These are phyloP conservation scores for Oryctes rhinoceros DNA, from an alignment of 1,140 invertebrate species.

Conservation along the genomic window DNA sequence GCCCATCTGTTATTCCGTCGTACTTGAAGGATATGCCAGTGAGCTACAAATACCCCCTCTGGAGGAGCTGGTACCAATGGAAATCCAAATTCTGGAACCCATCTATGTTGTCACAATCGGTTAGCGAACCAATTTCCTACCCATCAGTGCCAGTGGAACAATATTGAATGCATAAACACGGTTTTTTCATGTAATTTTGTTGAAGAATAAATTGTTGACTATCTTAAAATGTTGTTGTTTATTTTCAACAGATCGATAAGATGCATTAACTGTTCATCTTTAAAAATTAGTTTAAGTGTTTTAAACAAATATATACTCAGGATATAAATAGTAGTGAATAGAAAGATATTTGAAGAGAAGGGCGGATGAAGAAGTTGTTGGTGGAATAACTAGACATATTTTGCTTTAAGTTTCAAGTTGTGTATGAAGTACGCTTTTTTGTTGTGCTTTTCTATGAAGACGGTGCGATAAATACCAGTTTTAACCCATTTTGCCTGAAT, in stretches of 20 bases:
- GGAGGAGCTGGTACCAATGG: constrained; percentile 3
- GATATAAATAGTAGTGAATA: too few relatives aligned
- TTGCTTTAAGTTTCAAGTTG: too few relatives aligned
- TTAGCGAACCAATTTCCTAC: not conserved
- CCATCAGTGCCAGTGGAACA: not conserved
- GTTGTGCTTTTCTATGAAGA: too few relatives aligned
- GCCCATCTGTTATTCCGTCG: not conserved
- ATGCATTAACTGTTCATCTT: too few relatives aligned
- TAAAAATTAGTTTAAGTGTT: not conserved
- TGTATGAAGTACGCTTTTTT: too few relatives aligned
- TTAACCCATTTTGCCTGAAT: too few relatives aligned
- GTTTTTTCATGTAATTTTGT: constrained; percentile 11
- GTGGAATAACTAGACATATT: too few relatives aligned
- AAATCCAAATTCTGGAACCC: constrained; percentile 14
- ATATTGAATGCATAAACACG: not conserved
- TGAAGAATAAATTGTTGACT: constrained; percentile 10
- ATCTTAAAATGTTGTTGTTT: not conserved
- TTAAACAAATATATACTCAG: too few relatives aligned
- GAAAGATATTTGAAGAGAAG: too few relatives aligned
- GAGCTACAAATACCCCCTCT: not conserved
- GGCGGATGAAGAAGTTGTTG: too few relatives aligned
- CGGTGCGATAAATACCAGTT: too few relatives aligned
- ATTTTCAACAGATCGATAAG: not conserved
- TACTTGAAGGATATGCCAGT: not conserved
- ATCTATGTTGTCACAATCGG: not conserved